Evolutionary conservation across 1,140 invertebrate genomes (phyloP), one percentile per base, ranked within the genome.

Genomic region (Bombus difficillimus): DNA sequence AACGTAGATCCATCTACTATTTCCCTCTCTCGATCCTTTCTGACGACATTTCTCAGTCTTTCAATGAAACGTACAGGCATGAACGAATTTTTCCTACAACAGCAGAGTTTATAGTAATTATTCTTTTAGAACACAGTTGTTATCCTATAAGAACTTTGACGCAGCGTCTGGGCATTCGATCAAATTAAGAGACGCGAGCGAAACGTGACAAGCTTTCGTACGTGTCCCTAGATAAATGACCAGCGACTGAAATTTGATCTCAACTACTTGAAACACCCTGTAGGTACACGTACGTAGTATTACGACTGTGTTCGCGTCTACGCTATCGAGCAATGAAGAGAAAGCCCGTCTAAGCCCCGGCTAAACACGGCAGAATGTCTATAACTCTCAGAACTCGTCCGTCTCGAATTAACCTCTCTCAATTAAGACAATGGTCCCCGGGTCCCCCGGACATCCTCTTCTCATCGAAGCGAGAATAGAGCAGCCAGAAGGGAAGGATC

Each of bases 391-490:
- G 89, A 90, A 90, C 88, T 90, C 81, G 78, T 89, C 89, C 85
- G 86, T 90, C 89, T 90, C 89, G 89, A 90, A 90, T 90, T 90
- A 90, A 90, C 89, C 89, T 90, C 89, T 90, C 88, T 90, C 89
- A 90, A 89, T 90, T 90, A 90, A 90, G 89, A 90, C 89, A 90
- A 90, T 90, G 88, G 88, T 89, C 88, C 78, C 89, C 79, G 80
- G 84, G 77, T 86, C 53, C 88, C 59, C 85, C 85, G 88, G 88
- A 89, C 88, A 83, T 89, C 88, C 84, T 89, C 88, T 89, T 53
- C 84, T 89, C 85, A 68, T 86, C 88, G 88, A 86, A 89, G 80
- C 76, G 88, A 86, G 85, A 83, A 86, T 81, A 59, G 88, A 88
- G 88, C 82, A 85, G 39, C 86, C 62, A 32, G n/a, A 79, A 77